Conservation (phyloP, 2,888 invertebrate species). For the Eristalinus aeneus region DNA sequence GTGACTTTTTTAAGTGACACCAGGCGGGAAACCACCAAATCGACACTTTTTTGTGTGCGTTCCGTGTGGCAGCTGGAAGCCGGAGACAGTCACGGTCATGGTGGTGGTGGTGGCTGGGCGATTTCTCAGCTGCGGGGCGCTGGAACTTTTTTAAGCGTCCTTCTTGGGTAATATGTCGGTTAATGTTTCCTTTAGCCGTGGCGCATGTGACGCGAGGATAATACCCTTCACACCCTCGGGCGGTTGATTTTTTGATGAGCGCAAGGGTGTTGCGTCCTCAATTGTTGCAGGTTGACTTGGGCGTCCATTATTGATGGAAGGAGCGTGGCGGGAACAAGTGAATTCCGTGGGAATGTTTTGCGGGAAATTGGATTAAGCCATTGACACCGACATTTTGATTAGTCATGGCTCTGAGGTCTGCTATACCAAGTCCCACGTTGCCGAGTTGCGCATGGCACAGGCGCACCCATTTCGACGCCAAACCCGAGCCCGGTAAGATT, state of each 20-base stretch:
- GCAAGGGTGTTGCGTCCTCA: constrained; percentile 14
- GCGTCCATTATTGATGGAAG: neutral
- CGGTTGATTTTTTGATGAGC: neutral
- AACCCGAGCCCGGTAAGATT: constrained; percentile 2
- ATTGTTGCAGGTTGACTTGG: constrained; percentile 42
- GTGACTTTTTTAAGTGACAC: constrained; percentile 54
- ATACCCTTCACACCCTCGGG: constrained; percentile 52
- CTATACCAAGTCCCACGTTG: no score
- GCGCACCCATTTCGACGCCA: constrained; percentile 31
- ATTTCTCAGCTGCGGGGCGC: constrained; percentile 61
- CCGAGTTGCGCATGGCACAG: neutral
- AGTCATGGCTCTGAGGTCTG: neutral
- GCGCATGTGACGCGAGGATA: constrained; percentile 38
- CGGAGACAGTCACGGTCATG: constrained; percentile 51
- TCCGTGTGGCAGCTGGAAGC: constrained; percentile 17
- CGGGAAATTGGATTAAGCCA: neutral
- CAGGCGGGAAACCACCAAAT: constrained; percentile 68
- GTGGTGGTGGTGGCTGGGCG: constrained; percentile 23
- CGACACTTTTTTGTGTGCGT: constrained; percentile 45
- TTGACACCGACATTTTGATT: neutral
- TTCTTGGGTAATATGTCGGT: constrained; percentile 59
- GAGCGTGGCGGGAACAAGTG: constrained; percentile 48
- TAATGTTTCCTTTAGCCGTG: constrained; percentile 64
- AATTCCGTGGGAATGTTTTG: constrained; percentile 50
- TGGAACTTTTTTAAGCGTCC: constrained; percentile 24